Base-by-base conservation (phyloP, 1,140 invertebrate species). In the Monomorium pharaonis region DNA sequence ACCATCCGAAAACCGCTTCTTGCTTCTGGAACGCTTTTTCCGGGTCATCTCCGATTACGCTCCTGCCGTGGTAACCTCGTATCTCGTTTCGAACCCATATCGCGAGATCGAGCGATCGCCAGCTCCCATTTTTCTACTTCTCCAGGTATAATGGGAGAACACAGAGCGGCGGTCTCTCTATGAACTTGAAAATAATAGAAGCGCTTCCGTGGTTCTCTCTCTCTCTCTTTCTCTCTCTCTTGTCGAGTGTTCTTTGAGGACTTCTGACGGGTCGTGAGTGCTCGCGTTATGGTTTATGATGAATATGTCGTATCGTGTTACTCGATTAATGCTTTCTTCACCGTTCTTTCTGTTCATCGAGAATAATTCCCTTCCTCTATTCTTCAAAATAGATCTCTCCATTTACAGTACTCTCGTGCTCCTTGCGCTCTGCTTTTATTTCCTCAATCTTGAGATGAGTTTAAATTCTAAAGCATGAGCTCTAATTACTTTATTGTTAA, bases 251-350 rank as follows among this genome's bases (percentile, higher is more conserved):
- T 92, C 92, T 94, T 94, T 94, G 92, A 94, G 87, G 87, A 92
- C 91, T 94, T 93, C 91, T 94, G 93, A 67, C 60, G 49, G 18
- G 6, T 49, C 65, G 51, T 49, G 54, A 86, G 47, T 86, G 91
- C 16, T 44, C 54, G 49, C 74, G 86, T 85, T 85, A 88, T 93
- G 93, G 91, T 93, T 94, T 94, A 94, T 94, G 94, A 94, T 94
- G 93, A 94, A 94, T 94, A 94, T 93, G 91, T 92, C 93, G 93
- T 94, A 94, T 94, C 93, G 90, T 86, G 91, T 94, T 94, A 93
- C 94, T 60, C 88, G 75, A 60, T 65, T 85, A 65, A 86, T 89
- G 76, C 84, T 90, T 90, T 84, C 47, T 47, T 37, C 37, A 24
- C 16, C 67, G 78, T 83, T 75, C 60, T 63, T 75, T 84, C 84